phyloP scores from a whole-genome alignment of 2,113 vertebrate genomes.

The Tyrannus savana region DNA sequence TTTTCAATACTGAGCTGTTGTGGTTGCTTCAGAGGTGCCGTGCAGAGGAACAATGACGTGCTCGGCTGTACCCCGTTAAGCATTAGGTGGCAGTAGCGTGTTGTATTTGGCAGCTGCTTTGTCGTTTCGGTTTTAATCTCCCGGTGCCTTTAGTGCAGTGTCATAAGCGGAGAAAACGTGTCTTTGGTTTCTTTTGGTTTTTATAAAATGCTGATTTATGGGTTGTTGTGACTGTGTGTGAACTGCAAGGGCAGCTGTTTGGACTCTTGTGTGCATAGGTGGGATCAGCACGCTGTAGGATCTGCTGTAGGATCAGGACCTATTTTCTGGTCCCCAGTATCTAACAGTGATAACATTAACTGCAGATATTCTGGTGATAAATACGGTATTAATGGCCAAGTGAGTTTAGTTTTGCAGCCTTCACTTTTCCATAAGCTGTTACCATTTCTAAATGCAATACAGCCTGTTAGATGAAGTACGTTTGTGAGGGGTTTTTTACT shows the following conservation, averaged over 20 bases:
- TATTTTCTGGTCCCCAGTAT: neutral
- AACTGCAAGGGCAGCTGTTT: neutral
- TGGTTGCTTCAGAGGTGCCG: neutral
- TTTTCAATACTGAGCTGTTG: neutral
- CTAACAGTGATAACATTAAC: neutral
- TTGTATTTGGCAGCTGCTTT: constrained; percentile 74
- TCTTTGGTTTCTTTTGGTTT: neutral
- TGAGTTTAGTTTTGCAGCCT: neutral
- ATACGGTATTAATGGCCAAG: neutral
- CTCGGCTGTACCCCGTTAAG: constrained; percentile 30
- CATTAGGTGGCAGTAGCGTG: constrained; percentile 93
- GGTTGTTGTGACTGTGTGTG: neutral
- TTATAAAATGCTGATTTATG: neutral
- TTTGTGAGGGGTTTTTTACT: neutral
- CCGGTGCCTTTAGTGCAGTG: neutral
- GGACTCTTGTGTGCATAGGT: neutral
- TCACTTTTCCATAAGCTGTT: neutral
- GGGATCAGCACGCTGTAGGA: neutral
- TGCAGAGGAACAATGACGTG: neutral
- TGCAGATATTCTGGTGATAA: neutral
- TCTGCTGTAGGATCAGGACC: neutral
- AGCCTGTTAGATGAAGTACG: neutral
- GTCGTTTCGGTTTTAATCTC: neutral
- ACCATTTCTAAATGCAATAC: neutral
- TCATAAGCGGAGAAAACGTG: constrained; percentile 15